These are phyloP conservation scores for Ceuthmochares aereus DNA, from an alignment of 2,113 vertebrate species.

Conservation along the genomic window DNA sequence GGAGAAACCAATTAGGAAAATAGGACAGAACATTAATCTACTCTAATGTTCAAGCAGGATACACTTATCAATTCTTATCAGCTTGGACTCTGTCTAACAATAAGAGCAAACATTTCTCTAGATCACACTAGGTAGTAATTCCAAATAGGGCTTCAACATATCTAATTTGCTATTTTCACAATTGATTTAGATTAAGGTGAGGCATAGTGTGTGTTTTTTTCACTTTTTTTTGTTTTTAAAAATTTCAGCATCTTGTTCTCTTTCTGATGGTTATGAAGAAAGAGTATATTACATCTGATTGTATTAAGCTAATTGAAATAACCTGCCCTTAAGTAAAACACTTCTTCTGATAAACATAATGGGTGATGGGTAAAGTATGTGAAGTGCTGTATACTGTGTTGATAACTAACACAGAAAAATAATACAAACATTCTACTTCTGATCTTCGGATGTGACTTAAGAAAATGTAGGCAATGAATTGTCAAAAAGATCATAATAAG, in stretches of 20 bases:
- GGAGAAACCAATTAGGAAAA: slow-evolving; percentile 44
- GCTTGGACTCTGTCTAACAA: neutral
- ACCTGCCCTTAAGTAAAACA: neutral
- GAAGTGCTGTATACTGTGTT: neutral
- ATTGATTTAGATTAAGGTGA: neutral
- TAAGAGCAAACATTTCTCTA: slow-evolving; percentile 20
- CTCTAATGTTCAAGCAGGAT: neutral
- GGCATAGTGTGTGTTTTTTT: neutral
- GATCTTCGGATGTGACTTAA: neutral
- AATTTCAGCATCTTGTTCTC: neutral
- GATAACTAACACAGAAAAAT: neutral
- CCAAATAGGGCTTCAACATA: neutral
- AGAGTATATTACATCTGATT: neutral
- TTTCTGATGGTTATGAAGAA: neutral
- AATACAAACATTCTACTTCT: neutral
- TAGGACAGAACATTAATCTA: slow-evolving; percentile 20
- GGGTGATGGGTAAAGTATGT: accelerated
- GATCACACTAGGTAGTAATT: neutral
- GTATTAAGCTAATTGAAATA: neutral
- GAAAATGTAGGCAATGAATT: neutral
- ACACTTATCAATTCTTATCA: slow-evolving; percentile 32
- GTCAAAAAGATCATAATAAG: neutral
- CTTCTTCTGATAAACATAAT: neutral
- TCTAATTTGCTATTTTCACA: neutral
- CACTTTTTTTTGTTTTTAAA: neutral